Evolutionary conservation across 2,888 invertebrate genomes (phyloP).

Genomic region (Xanthostigma xanthostigma): DNA sequence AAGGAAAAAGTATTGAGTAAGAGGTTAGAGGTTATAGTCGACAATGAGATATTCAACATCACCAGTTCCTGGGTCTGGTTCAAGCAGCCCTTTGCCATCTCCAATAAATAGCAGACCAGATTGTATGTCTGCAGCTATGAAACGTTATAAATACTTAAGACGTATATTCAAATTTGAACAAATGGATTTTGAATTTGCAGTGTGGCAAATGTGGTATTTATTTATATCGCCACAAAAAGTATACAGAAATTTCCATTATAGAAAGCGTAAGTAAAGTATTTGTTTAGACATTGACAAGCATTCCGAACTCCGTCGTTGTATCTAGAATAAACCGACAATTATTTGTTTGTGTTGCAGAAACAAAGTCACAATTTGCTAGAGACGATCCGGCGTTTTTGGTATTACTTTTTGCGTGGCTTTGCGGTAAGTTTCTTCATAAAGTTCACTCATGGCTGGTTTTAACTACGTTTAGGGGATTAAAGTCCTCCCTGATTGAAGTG

Average conservation of each 20-base stretch:
- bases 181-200: conserved; percentile 99
- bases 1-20: too few species aligned
- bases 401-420: conserved; percentile 69
- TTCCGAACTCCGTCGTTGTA: neutral
- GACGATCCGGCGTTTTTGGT: conserved; percentile 98
- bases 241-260: conserved; percentile 90
- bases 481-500: too few species aligned
- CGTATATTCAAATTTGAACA: conserved; percentile 81
- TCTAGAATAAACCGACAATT: neutral
- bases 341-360: conserved; percentile 49
- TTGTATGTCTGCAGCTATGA: conserved; percentile 71
- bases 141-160: conserved; percentile 74
- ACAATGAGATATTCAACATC: too few species aligned
- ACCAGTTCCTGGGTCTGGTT: conserved; percentile 26
- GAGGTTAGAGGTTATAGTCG: too few species aligned
- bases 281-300: neutral
- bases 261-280: conserved; percentile 66
- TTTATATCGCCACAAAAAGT: conserved; percentile 93
- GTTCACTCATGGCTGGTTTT: too few species aligned
- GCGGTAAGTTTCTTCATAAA: conserved; percentile 38
- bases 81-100: conserved; percentile 50
- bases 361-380: conserved; percentile 95
- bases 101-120: conserved; percentile 53
- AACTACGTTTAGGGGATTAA: too few species aligned
- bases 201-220: conserved; percentile 98